These are phyloP conservation scores for Euschistus heros DNA, from an alignment of 1,140 invertebrate genomes.

Conservation along the genomic window DNA sequence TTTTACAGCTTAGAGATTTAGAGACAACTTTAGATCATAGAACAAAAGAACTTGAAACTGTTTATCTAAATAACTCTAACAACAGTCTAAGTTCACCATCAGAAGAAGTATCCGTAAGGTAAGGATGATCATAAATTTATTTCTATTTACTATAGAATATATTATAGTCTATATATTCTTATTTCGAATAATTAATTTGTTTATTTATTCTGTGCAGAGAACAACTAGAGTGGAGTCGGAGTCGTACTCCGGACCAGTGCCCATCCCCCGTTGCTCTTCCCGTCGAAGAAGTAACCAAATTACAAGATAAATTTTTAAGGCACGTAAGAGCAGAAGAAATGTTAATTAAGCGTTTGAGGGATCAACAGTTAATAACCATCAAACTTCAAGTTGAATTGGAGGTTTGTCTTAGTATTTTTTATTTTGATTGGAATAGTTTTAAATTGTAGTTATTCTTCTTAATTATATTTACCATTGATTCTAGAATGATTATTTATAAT, in stretches of 20 bases:
- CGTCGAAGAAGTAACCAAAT: slow-evolving; percentile 43
- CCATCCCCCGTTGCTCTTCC: slow-evolving; percentile 36
- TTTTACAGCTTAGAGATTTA: slow-evolving; percentile 43
- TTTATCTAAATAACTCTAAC: slow-evolving; percentile 40
- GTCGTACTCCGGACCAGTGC: slow-evolving; percentile 26
- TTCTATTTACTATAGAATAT: background rate
- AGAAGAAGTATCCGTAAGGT: slow-evolving; percentile 66
- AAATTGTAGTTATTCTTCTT: background rate
- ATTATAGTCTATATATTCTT: too few relatives aligned
- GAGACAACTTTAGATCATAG: slow-evolving; percentile 49
- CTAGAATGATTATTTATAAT: background rate
- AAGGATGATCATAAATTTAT: slow-evolving; percentile 28
- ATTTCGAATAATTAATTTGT: too few relatives aligned
- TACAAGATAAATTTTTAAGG: slow-evolving; percentile 54
- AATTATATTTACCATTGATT: background rate
- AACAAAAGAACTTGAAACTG: slow-evolving; percentile 54
- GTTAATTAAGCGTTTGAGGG: slow-evolving; percentile 56
- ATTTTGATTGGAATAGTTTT: background rate
- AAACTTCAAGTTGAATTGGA: slow-evolving; percentile 49
- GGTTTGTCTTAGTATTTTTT: slow-evolving; percentile 37
- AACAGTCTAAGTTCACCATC: slow-evolving; percentile 52
- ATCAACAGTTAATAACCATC: slow-evolving; percentile 59
- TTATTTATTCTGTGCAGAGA: slow-evolving; percentile 22
- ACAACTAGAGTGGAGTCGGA: slow-evolving; percentile 27
- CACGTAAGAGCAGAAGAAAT: slow-evolving; percentile 61